Base-by-base conservation (phyloP, 2,888 invertebrate genomes). In the Cheilosia scutellata region DNA sequence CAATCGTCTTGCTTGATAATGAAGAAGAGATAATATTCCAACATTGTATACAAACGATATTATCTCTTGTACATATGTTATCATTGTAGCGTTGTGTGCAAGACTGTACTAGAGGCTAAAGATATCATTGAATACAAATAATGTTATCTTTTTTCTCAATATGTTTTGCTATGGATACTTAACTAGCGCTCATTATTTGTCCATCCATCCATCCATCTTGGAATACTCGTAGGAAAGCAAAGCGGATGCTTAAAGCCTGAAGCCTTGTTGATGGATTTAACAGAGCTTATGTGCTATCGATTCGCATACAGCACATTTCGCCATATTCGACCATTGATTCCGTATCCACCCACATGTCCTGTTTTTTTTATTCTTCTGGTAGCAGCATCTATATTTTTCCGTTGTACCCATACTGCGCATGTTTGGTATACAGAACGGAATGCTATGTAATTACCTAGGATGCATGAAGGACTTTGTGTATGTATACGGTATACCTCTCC, bases 321-420 rank as follows among this genome's bases (percentile, higher is more conserved):
- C 16, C 16, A n/a, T 13, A 20, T 25, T 9, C 49, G 49, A 33
- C 44, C 33, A 20, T 53, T 53, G 27, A 16, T 53, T 25, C 20
- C 11, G 27, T 9, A 57, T n/a, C 31, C 47, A 44, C 20, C 7
- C 40, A 7, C 37, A 72, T 60, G n/a, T 16, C 55, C 47, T 40
- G 62, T 20, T 20, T 72, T 77, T 78, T 77, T 83, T 72, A 49
- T 55, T 66, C 60, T 68, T 55, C 65, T 40, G 13, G 9, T 27
- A 74, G 47, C 60, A 74, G 66, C 74, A 74, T 77, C 71, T 77
- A 72, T 77, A 72, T 66, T 72, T 82, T 66, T 55, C 57, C 37
- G 9, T 47, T 20, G 7, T 47, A 47, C 16, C 62, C 27, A 44
- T 40, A 77, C 49, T 72, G 82, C 82, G 82, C 82, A 83, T 77